Conservation (phyloP, 2,113 vertebrate genomes). For the Lepus europaeus region DNA sequence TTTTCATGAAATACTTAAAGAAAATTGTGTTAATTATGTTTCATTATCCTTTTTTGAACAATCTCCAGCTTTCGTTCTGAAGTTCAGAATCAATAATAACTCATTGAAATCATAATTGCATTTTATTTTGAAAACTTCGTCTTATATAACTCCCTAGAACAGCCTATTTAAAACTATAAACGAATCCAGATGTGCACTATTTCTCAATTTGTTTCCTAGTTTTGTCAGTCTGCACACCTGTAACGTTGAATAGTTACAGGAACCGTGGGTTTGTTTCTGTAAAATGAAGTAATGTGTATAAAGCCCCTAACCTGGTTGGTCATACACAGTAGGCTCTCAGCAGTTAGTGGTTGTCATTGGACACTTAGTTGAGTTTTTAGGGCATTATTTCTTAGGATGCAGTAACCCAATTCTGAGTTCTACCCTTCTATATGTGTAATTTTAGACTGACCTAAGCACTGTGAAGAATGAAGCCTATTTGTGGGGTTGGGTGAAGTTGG, state of each 20-base stretch:
- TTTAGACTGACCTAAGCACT: not conserved
- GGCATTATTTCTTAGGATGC: constrained; percentile 14
- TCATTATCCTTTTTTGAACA: constrained; percentile 28
- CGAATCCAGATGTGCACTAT: not conserved
- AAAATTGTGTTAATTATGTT: constrained; percentile 14
- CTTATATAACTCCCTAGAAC: not conserved
- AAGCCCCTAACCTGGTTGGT: not conserved
- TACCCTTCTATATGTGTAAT: not conserved
- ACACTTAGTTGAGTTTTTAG: constrained; percentile 37
- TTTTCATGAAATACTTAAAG: constrained; percentile 43
- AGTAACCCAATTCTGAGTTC: constrained; percentile 24
- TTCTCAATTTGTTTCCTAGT: not conserved
- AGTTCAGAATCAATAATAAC: constrained; percentile 14
- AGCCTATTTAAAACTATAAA: constrained; percentile 29
- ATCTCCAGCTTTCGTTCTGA: constrained; percentile 34
- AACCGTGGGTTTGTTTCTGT: not conserved
- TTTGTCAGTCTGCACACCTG: constrained; percentile 14
- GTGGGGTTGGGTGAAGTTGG: not conserved
- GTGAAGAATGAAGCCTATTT: constrained; percentile 46
- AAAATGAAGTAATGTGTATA: not conserved
- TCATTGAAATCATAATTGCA: constrained; percentile 3
- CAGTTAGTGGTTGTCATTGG: not conserved
- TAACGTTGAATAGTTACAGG: not conserved
- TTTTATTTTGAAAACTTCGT: constrained; percentile 56
- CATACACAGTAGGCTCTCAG: not conserved